Evolutionary conservation across 2,113 vertebrate species (phyloP).

Genomic region (Laticauda laticaudata): DNA sequence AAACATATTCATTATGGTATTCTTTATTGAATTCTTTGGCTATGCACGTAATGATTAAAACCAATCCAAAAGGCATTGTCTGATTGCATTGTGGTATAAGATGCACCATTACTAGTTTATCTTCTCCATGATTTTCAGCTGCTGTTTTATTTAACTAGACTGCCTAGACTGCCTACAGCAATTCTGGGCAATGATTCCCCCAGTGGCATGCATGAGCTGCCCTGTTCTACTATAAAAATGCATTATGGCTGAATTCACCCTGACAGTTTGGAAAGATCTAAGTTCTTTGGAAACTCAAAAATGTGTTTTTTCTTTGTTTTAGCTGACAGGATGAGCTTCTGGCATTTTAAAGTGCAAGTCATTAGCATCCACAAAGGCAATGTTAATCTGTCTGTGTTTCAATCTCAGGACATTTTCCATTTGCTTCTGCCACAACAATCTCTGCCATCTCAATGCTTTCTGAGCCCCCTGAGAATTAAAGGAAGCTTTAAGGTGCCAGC

Average conservation of each 20-base stretch:
- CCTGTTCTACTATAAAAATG: slow-evolving; percentile 71
- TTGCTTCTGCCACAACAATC: slow-evolving; percentile 84
- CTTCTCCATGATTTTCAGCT: slow-evolving; percentile 73
- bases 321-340: slow-evolving; percentile 77
- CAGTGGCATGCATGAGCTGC: slow-evolving; percentile 67
- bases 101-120: slow-evolving; percentile 72
- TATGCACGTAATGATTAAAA: slow-evolving; percentile 40
- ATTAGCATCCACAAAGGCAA: slow-evolving; percentile 77
- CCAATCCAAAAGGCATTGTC: slow-evolving; percentile 21
- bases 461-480: slow-evolving; percentile 73
- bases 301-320: slow-evolving; percentile 79
- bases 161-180: slow-evolving; percentile 69
- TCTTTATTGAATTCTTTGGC: slow-evolving; percentile 17
- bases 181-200: slow-evolving; percentile 74
- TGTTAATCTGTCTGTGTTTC: slow-evolving; percentile 83
- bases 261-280: slow-evolving; percentile 78
- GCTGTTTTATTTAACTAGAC: slow-evolving; percentile 77
- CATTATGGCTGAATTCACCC: slow-evolving; percentile 73
- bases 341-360: slow-evolving; percentile 81
- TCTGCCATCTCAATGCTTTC: slow-evolving; percentile 78
- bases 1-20: slow-evolving; percentile 45
- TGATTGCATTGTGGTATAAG: slow-evolving; percentile 68
- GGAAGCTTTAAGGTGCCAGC: slow-evolving; percentile 66
- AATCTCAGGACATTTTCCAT: slow-evolving; percentile 81
- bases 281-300: slow-evolving; percentile 77